These are phyloP conservation scores for Sisyra terminalis DNA, from an alignment of 2,888 invertebrate genomes.

Conservation along the genomic window DNA sequence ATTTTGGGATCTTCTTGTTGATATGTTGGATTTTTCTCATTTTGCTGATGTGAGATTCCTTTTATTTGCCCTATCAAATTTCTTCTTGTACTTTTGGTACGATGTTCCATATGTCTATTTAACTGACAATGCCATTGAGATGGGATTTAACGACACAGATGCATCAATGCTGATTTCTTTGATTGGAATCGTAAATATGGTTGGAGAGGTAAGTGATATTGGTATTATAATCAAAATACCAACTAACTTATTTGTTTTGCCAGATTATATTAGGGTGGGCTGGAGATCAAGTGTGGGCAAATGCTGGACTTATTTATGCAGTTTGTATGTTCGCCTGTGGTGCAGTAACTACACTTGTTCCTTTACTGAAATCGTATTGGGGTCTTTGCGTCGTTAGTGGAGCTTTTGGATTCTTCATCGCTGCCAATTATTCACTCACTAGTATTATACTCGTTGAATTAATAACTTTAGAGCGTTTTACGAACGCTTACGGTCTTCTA, in stretches of 20 bases:
- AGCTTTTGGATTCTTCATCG: slow-evolving; percentile 78
- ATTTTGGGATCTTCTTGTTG: slow-evolving; percentile 56
- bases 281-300: slow-evolving; percentile 66
- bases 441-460: slow-evolving; percentile 81
- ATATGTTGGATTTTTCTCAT: slow-evolving; percentile 69
- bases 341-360: slow-evolving; percentile 45
- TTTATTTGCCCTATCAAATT: slow-evolving; percentile 73
- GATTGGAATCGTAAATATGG: slow-evolving; percentile 75
- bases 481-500: slow-evolving; percentile 78
- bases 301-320: slow-evolving; percentile 66
- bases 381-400: slow-evolving; percentile 47
- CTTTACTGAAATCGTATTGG: slow-evolving; percentile 36
- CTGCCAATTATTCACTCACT: slow-evolving; percentile 82
- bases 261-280: slow-evolving; percentile 75
- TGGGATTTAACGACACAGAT: slow-evolving; percentile 54
- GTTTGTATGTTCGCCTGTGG: slow-evolving; percentile 61
- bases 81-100: slow-evolving; percentile 81
- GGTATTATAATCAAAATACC: background rate
- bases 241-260: slow-evolving; percentile 15
- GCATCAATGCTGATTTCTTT: slow-evolving; percentile 71
- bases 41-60: slow-evolving; percentile 57
- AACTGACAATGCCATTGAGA: slow-evolving; percentile 57
- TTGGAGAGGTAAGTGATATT: slow-evolving; percentile 56
- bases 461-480: slow-evolving; percentile 78
- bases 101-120: slow-evolving; percentile 89